Evolutionary conservation across 2,888 invertebrate genomes (phyloP), one percentile per base, ranked within the genome.

Genomic region (Parthenolecanium corni): DNA sequence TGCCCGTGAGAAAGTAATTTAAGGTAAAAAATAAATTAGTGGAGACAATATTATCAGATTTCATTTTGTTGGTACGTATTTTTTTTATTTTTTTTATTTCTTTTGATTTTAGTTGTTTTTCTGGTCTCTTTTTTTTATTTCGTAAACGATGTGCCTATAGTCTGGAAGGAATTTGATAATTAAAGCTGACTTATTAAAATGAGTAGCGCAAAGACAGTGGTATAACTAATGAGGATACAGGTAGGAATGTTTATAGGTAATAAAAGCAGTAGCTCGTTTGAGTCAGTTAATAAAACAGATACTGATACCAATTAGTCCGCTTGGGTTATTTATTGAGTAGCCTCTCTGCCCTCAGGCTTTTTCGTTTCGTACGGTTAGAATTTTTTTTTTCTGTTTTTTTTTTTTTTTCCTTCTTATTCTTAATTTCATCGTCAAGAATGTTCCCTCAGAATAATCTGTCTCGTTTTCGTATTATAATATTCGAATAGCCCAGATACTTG

Each of bases 221-320:
- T 51, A 49, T 49, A 61, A 47, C 51, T 61, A 61, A 61, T 61
- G 47, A 61, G 57, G 61, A 49, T 61, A 61, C 61, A 61, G 61
- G 61, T 51, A 61, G 61, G 61, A 61, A 61, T 61, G 61, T 61
- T 61, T 61, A 61, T 61, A 61, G 61, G 38, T 61, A 51, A 61
- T 51, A 61, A 61, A 61, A 61, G 61, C 61, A 61, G 61, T 61
- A 61, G 61, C 61, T 61, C 51, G 61, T 61, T 61, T 49, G 61
- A 61, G 61, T 61, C 61, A 61, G 61, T 61, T 61, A 49, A 61
- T 61, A 61, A 61, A 61, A 61, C 61, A 61, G 61, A 61, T 49
- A 61, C 61, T 61, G 53, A 63, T 63, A 63, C 63, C 63, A 63
- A 63, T 63, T 63, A 63, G 63, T 63, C 63, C 53, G 63, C 46